Conservation (phyloP, 2,113 vertebrate genomes). For the Sarotherodon lohbergeri region DNA sequence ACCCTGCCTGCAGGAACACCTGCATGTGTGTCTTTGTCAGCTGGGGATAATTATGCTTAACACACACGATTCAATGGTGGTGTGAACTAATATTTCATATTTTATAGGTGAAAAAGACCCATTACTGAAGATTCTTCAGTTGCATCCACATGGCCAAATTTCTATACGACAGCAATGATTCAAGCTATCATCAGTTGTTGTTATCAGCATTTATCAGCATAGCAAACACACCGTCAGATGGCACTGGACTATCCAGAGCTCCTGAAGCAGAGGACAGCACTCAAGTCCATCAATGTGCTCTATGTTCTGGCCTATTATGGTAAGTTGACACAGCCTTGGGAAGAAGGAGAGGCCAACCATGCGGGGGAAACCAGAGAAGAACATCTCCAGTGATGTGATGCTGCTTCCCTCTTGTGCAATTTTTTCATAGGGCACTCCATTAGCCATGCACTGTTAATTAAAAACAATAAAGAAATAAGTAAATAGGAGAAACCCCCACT, state of each 20-base stretch:
- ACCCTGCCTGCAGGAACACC: not conserved
- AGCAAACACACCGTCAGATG: constrained; percentile 70
- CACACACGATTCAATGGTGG: not conserved
- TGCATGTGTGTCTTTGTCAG: not conserved
- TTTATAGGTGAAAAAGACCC: not conserved
- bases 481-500: not conserved
- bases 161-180: not conserved
- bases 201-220: not conserved
- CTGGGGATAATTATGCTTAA: not conserved
- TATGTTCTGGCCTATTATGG: constrained; percentile 76
- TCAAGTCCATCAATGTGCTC: constrained; percentile 74
- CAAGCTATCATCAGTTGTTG: not conserved
- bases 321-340: constrained; percentile 72
- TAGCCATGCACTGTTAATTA: constrained; percentile 73
- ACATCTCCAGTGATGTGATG: constrained; percentile 74
- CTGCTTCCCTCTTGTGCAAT: constrained; percentile 64
- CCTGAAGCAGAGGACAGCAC: constrained; percentile 68
- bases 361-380: constrained; percentile 79
- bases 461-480: not conserved
- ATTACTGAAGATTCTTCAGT: not conserved
- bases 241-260: constrained; percentile 83
- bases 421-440: constrained; percentile 76
- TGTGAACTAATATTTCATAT: not conserved
- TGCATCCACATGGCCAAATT: not conserved
- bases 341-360: constrained; percentile 79